A percentile compares a stretch with the other conserved stretches of the same genome.
phyloP scores from a whole-genome alignment of 2,888 invertebrate species.

The Micropterix aruncella region DNA sequence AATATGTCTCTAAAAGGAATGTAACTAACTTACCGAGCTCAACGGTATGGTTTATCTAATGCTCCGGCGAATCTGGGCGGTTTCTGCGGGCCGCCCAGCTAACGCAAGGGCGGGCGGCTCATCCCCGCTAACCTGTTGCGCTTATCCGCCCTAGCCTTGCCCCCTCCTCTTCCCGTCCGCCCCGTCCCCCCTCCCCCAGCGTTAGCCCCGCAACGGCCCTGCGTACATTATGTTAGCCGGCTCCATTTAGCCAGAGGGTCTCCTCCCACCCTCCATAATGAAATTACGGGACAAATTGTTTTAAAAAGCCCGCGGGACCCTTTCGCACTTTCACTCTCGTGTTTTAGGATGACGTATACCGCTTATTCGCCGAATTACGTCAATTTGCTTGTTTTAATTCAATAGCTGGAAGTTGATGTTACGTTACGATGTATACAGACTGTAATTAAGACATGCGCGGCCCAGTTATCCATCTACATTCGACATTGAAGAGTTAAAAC shows the following conservation, averaged over 20 bases:
- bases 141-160: conserved; percentile 33
- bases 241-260: background rate
- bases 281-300: background rate
- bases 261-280: background rate
- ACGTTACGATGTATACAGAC: too few relatives aligned
- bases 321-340: background rate
- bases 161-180: conserved; percentile 15
- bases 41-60: too few relatives aligned
- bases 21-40: too few relatives aligned
- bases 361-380: too few relatives aligned
- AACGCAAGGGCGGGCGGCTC: conserved; percentile 19
- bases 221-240: background rate
- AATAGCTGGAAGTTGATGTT: too few relatives aligned
- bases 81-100: background rate
- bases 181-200: background rate
- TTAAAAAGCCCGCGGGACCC: background rate
- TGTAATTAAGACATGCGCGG: too few relatives aligned
- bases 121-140: conserved; percentile 39
- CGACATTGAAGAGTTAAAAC: too few relatives aligned
- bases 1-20: too few relatives aligned
- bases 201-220: too few relatives aligned
- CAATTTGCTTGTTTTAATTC: too few relatives aligned
- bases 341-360: too few relatives aligned
- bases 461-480: too few relatives aligned
- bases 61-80: background rate